phyloP scores from a whole-genome alignment of 2,797 vertebrate genomes.

The Microctenopoma stevenorrisi region DNA sequence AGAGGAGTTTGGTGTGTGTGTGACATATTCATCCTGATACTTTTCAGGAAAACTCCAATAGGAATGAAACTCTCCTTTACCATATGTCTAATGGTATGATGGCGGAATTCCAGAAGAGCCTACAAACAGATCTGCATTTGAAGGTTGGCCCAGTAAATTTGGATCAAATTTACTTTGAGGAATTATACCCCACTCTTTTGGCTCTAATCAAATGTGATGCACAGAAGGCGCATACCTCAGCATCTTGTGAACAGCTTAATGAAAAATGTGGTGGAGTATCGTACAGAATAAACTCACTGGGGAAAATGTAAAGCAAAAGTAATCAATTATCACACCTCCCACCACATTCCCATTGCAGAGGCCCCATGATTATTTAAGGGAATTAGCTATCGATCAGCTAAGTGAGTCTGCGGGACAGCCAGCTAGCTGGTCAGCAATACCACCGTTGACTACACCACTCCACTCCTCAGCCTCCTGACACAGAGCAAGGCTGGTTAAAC shows the following conservation, averaged over 20 bases:
- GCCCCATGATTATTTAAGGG: slow-evolving; percentile 82
- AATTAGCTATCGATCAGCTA: slow-evolving; percentile 85
- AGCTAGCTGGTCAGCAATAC: slow-evolving; percentile 52
- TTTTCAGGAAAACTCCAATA: neutral
- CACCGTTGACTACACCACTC: slow-evolving; percentile 12
- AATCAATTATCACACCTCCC: slow-evolving; percentile 81
- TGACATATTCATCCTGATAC: slow-evolving; percentile 2
- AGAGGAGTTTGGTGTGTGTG: neutral
- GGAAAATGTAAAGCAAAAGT: slow-evolving; percentile 75
- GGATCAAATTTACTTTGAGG: slow-evolving; percentile 4
- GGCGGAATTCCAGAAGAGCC: slow-evolving; percentile 11
- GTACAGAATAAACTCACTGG: slow-evolving; percentile 64
- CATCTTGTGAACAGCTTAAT: slow-evolving; percentile 69
- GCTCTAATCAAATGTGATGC: slow-evolving; percentile 63
- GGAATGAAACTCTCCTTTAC: neutral
- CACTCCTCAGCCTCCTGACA: slow-evolving; percentile 28
- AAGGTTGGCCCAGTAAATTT: neutral
- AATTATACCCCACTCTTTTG: slow-evolving; percentile 36
- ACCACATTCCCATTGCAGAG: slow-evolving; percentile 61
- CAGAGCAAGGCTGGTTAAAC: slow-evolving; percentile 42
- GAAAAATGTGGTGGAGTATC: slow-evolving; percentile 68
- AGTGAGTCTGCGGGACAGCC: slow-evolving; percentile 75
- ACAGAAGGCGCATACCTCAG: slow-evolving; percentile 66
- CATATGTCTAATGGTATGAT: neutral
- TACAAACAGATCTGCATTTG: slow-evolving; percentile 19